Percentiles rank a stretch among this genome's conserved stretches.
Evolutionary conservation across 1,140 invertebrate species (phyloP).

Genomic region (Odontomachus brunneus): DNA sequence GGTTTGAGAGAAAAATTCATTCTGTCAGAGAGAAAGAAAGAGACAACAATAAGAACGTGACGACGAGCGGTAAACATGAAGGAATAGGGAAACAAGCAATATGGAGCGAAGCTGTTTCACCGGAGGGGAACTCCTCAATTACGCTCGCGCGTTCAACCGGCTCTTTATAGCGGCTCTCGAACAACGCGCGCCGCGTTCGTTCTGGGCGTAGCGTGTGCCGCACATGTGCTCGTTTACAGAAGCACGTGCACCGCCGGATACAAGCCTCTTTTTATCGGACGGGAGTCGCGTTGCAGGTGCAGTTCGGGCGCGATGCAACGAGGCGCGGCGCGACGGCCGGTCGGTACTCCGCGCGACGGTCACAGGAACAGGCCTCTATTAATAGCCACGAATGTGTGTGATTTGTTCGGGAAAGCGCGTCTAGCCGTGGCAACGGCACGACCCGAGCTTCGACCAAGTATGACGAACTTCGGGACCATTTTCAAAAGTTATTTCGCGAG

Average conservation of each 20-base stretch:
- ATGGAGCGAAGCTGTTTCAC: neutral
- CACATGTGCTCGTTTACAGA: constrained; percentile 69
- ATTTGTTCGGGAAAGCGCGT: constrained; percentile 54
- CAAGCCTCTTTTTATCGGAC: constrained; percentile 57
- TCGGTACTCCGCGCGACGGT: constrained; percentile 23
- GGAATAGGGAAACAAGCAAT: neutral
- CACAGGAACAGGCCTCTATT: constrained; percentile 45
- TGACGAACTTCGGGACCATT: neutral
- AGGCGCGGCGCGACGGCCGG: constrained; percentile 19
- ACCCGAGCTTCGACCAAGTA: neutral
- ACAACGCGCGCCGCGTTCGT: constrained; percentile 49
- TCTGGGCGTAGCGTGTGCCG: constrained; percentile 43
- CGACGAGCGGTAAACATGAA: neutral
- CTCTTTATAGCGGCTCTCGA: constrained; percentile 32
- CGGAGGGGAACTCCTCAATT: neutral
- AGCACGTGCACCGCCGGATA: constrained; percentile 75
- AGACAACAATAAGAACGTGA: neutral
- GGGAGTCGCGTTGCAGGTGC: constrained; percentile 69
- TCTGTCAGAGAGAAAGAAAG: too few species aligned
- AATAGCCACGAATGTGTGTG: constrained; percentile 49
- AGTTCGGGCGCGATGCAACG: constrained; percentile 31
- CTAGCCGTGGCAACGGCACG: neutral
- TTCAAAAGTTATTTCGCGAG: neutral
- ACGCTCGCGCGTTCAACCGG: constrained; percentile 4
- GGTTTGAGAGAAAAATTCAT: too few species aligned